Evolutionary conservation across 2,888 invertebrate genomes (phyloP), one percentile per base, ranked within the genome.

Genomic region (Agrotis exclamationis): DNA sequence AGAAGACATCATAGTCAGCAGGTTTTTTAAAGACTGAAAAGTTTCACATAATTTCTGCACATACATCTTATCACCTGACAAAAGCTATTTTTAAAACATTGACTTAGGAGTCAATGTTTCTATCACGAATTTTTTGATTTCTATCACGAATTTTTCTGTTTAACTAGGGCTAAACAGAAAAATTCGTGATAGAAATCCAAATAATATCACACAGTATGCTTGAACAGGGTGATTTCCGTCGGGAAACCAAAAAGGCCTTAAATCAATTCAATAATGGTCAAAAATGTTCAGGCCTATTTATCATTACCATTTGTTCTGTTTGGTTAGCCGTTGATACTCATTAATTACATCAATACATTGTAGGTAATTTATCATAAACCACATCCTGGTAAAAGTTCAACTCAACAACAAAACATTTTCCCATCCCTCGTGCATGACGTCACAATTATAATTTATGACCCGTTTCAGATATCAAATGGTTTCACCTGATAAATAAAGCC

Each of bases 1-100:
- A 63, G 13, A 3, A 74, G 63, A 79, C 66, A 20, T 60, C 28
- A 7, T 20, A 16, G 20, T 82, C 63, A 63, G 66, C 82, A 54
- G 24, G 39, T 59, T 75, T 68, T 45, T 51, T 59, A 24, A 50
- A 45, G n/a, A 24, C n/a, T 48, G 20, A 16, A 13, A 62, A 64
- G n/a, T 75, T 20, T 13, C 28, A n/a, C 28, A 7, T 53, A 4
- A 33, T 5, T 4, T 33, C 3, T 3, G 28, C 28, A 33, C 6
- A 5, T 33, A 33, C 28, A 33, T 6, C 6, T 33, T 33, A 33
- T 33, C 28, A 33, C 5, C 28, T 33, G 6, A 33, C 28, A 33
- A 33, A 33, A 33, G 28, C 28, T 33, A 33, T 33, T 33, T n/a
- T 33, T 4, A 33, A 33, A 33, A 33, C 5, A 33, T 24, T 24